phyloP scores from a whole-genome alignment of 2,888 invertebrate genomes.

The Neoascia interrupta region DNA sequence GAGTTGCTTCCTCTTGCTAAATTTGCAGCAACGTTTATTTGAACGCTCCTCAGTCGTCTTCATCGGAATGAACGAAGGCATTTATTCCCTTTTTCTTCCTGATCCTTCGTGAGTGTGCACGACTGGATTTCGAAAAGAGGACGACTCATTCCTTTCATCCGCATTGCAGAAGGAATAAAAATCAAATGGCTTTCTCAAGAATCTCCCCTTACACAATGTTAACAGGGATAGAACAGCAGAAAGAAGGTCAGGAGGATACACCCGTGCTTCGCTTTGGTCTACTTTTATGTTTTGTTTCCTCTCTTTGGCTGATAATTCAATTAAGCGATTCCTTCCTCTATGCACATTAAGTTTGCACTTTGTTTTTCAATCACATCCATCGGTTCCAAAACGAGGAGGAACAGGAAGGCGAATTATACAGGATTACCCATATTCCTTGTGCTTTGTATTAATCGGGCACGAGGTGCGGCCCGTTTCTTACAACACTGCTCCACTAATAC shows the following conservation, averaged over 20 bases:
- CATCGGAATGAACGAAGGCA: background rate
- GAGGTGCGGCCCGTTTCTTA: constrained; percentile 11
- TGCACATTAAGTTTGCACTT: constrained; percentile 17
- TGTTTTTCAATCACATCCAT: constrained; percentile 12
- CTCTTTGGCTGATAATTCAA: constrained; percentile 55
- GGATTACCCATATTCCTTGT: constrained; percentile 42
- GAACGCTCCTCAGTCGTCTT: background rate
- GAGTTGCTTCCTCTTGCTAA: too few species aligned
- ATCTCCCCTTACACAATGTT: constrained; percentile 10
- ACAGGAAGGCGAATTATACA: background rate
- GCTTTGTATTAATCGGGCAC: constrained; percentile 35
- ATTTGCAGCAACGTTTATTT: constrained; percentile 6
- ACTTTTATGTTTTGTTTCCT: background rate
- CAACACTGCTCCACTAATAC: background rate
- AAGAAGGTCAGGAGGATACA: constrained; percentile 32
- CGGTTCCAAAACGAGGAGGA: background rate
- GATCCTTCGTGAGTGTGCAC: constrained; percentile 24
- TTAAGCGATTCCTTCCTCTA: constrained; percentile 52
- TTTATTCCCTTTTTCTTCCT: background rate
- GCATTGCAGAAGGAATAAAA: constrained; percentile 63
- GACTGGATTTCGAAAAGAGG: constrained; percentile 12
- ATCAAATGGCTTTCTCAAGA: constrained; percentile 36
- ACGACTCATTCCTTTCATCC: constrained; percentile 25
- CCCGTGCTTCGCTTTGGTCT: background rate
- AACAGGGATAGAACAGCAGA: background rate